These are phyloP conservation scores for Antigone vipio DNA, from an alignment of 2,113 vertebrate species.

Conservation along the genomic window DNA sequence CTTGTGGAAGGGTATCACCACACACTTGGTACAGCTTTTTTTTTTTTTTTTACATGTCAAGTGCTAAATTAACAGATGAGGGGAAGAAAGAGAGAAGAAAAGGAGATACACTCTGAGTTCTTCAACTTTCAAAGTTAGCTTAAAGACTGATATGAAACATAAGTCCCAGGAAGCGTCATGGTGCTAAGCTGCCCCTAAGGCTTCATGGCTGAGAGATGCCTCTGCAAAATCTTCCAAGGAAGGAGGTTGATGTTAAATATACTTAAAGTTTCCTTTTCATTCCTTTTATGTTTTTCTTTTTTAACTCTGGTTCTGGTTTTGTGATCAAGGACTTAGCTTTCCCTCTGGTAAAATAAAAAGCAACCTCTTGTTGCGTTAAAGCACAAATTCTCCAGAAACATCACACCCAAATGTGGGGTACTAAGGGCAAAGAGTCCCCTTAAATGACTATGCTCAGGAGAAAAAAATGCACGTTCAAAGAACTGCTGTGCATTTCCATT, in stretches of 20 bases:
- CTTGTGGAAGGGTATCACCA: neutral
- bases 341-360: neutral
- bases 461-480: neutral
- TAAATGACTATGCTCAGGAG: neutral
- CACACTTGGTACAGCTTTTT: neutral
- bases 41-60: neutral
- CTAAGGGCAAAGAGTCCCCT: neutral
- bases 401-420: neutral
- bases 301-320: neutral
- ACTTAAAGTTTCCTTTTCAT: neutral
- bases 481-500: neutral
- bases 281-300: neutral
- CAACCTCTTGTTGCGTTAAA: neutral
- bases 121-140: neutral
- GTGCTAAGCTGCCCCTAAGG: neutral
- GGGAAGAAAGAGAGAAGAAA: neutral
- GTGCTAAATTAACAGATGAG: neutral
- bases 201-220: neutral
- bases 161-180: fast-evolving
- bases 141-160: neutral
- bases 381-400: neutral
- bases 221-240: neutral
- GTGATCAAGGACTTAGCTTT: neutral
- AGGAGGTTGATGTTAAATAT: neutral
- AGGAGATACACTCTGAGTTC: neutral